Evolutionary conservation across 2,888 invertebrate genomes (phyloP), one percentile per base, ranked within the genome.

Genomic region (Chrysopilus asiliformis): DNA sequence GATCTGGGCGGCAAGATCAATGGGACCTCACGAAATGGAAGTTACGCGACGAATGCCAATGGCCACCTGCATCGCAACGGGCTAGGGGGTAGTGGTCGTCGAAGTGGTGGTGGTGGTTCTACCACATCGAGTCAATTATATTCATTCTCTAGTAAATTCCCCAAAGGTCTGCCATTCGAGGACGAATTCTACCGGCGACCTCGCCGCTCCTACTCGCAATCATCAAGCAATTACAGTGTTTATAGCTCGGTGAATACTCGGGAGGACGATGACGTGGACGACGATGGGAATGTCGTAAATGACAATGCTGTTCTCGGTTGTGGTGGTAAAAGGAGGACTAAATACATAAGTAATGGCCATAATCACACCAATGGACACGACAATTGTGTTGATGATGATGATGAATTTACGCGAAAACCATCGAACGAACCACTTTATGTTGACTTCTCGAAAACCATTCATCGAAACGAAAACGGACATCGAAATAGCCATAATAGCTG

Each of bases 351-450:
- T n/a, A n/a, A 32, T 26, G 32, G 17, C 22, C 7, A 8, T 7
- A 10, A 22, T 8, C 22, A 10, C 10, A 22, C 7, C 10, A 7
- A 22, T 8, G 7, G 22, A 22, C 7, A 32, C 26, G 32, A 36
- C 15, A 22, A 38, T n/a, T 38, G 27, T 38, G 49, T 45, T 32
- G 47, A 47, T 13, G 43, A 45, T 29, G 53, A 52, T 43, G 61
- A 62, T 48, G 62, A 63, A 47, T 63, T 64, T 39, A 55, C 57
- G 35, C 56, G 64, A 34, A 59, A 60, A 39, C 62, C 62, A 36
- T 53, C 58, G 37, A 60, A 53, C 39, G 64, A 63, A 41, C 53
- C 60, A 38, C 52, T 63, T 8, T 64, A 64, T 46, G 63, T 63
- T 39, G 63, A 64, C 45, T 64, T 64, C 44, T 56, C 64, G 34